Percentiles rank a stretch among this genome's conserved stretches.
phyloP scores from a whole-genome alignment of 1,140 invertebrate species.

The Gonatopus flavifemur region DNA sequence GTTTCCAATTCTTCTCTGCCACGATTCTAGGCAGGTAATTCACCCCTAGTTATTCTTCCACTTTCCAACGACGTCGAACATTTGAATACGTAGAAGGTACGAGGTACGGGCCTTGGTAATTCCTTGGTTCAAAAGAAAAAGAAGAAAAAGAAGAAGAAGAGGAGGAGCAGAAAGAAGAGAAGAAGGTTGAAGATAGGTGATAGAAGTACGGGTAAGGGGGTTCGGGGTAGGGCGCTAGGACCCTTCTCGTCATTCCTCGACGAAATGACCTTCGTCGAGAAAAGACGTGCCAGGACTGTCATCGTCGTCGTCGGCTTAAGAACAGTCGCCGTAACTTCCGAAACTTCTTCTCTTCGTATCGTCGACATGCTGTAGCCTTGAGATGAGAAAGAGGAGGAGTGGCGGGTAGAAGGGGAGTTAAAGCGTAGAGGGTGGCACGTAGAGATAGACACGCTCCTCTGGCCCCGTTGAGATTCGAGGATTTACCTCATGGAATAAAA shows the following conservation, averaged over 20 bases:
- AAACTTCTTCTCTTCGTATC: constrained; percentile 16
- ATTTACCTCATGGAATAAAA: constrained; percentile 38
- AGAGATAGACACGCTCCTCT: constrained; percentile 6
- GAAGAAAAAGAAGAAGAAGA: constrained; percentile 1
- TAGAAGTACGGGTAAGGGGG: no score
- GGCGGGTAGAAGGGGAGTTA: not conserved
- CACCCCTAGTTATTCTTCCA: no score
- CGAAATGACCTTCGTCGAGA: constrained; percentile 17
- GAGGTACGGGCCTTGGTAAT: not conserved
- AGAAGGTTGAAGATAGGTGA: no score
- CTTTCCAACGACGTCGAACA: constrained; percentile 5
- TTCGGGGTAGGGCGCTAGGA: no score
- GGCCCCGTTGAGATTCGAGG: constrained; percentile 29
- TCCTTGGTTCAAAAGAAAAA: not conserved
- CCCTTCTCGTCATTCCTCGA: constrained; percentile 3
- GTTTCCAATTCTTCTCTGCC: no score
- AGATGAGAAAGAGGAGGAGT: not conserved
- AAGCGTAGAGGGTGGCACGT: no score
- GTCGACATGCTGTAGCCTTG: not conserved
- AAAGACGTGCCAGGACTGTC: constrained; percentile 14
- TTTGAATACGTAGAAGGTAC: constrained; percentile 20
- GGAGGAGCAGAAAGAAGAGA: constrained; percentile 10
- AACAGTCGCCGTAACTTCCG: constrained; percentile 23
- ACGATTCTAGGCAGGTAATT: constrained; percentile 21
- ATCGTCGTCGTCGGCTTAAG: constrained; percentile 22